Evolutionary conservation across 2,797 vertebrate species (phyloP), one percentile per base, ranked within the genome.

Genomic region (Bradypodion pumilum): DNA sequence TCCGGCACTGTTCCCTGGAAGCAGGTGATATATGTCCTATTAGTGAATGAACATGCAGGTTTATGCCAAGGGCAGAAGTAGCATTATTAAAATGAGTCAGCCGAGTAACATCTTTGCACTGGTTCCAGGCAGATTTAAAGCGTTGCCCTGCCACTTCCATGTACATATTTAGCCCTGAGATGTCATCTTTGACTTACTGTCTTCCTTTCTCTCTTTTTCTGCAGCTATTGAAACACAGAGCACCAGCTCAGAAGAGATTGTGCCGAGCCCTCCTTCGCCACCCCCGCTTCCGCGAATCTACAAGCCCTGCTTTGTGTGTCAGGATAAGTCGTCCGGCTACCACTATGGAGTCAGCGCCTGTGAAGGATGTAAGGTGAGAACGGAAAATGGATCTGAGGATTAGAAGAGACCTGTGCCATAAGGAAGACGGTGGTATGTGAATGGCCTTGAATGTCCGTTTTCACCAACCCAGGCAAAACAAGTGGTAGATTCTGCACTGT

Each of bases 301-400:
- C 94, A 98, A 98, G 91, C 97, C 97, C 74, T 98, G 97, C 91
- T 97, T 98, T 78, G 97, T 98, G 90, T 98, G 97, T 92, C 97
- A 97, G 92, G 97, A 98, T 95, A 98, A 98, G 81, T 97, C 97
- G 82, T 97, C 97, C 0, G 97, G 97, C 80, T 98, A 97, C 95
- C 97, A 98, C 96, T 97, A 98, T 87, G 97, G 97, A 74, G 97
- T 98, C 93, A 97, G 97, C 87, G 97, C 97, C 95, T 98, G 97
- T 44, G 97, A 98, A 85, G 97, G 97, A 91, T 97, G 97, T 94
- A 97, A 97, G 97, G 97, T 97, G 95, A 94, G 93, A 81, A 32
- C 62, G 5, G 5, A 44, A 37, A 66, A n/a, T 19, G 56, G 40
- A 23, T 7, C 5, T 32, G 29, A 65, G 32, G 23, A 10, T 60